Evolutionary conservation across 2,113 vertebrate genomes (phyloP).

Genomic region (Rhinopomastus cyanomelas): DNA sequence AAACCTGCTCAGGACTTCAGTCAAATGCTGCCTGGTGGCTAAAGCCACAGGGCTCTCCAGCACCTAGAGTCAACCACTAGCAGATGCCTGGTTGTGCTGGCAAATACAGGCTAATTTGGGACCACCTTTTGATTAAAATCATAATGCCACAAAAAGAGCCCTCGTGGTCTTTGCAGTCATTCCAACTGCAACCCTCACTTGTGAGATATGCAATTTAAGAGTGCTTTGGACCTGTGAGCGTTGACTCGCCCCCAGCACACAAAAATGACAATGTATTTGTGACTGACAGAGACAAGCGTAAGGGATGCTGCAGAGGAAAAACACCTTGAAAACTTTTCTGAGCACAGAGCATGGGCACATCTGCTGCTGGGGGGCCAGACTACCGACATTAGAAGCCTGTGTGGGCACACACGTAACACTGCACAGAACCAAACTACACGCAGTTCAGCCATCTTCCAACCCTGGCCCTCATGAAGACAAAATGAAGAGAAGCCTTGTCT

Average conservation of each 20-base stretch:
- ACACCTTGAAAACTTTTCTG: neutral
- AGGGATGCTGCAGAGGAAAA: neutral
- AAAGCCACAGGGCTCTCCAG: neutral
- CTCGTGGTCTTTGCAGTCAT: neutral
- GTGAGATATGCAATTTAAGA: fast-evolving
- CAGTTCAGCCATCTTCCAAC: neutral
- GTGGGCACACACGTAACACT: fast-evolving
- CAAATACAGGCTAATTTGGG: too few relatives aligned
- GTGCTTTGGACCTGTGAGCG: neutral
- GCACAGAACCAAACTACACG: neutral
- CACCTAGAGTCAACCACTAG: neutral
- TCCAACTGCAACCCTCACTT: fast-evolving
- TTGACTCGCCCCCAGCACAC: neutral
- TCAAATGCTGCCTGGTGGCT: neutral
- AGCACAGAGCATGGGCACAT: fast-evolving
- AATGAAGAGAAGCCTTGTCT: neutral
- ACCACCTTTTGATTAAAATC: neutral
- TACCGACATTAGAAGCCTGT: fast-evolving
- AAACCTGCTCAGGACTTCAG: neutral
- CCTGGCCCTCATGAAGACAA: neutral
- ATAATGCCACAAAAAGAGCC: neutral
- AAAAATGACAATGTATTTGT: fast-evolving
- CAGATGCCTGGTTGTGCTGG: neutral
- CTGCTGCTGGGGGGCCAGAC: neutral
- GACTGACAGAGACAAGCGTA: neutral